Base-by-base conservation (phyloP, 1,140 invertebrate species). In the Drosophila serrata region DNA sequence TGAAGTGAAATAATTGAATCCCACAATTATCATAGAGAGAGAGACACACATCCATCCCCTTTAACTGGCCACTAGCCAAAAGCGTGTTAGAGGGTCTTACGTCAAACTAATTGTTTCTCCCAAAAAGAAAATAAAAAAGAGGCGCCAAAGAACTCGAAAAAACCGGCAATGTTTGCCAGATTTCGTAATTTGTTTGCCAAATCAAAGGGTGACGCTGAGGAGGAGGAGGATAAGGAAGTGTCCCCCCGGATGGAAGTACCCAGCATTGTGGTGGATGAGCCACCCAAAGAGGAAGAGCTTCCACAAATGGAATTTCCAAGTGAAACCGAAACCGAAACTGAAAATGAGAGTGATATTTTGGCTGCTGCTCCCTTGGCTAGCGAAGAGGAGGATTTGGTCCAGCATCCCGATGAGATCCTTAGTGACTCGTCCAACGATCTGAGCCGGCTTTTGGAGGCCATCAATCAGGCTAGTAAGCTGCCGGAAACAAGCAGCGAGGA, bases 161-260 rank as follows among this genome's bases (percentile, higher is more conserved):
- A 29, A 45, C 27, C 6, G 27, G 75, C 79, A 75, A 92, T 92
- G 90, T 92, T 92, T 76, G 70, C 90, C 58, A 74, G 90, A 85
- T 92, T 92, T 90, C 90, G 90, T 39, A 92, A 92, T 81, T 65
- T 92, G 48, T 92, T 92, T 81, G 87, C 78, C 59, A 92, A 90
- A 78, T 63, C 82, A 9, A 92, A 88, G 64, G 65, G 68, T 12
- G 80, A 84, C 0, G 75, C 51, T 2, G 56, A 33, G 33, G 35
- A 42, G 22, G 8, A 37, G 1, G 17, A 33, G 33, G 42, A 43
- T 12, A 22, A 55, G 39, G 17, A 11, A 43, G 42, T 37, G 2
- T 11, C 29, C 0, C 42, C 53, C 33, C 42, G 39, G 43, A 27
- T 40, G 22, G 55, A 69, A 7, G 68, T 87, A 39, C 84, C 84